Evolutionary conservation across 2,113 vertebrate genomes (phyloP).

Genomic region (Lagenorhynchus albirostris): DNA sequence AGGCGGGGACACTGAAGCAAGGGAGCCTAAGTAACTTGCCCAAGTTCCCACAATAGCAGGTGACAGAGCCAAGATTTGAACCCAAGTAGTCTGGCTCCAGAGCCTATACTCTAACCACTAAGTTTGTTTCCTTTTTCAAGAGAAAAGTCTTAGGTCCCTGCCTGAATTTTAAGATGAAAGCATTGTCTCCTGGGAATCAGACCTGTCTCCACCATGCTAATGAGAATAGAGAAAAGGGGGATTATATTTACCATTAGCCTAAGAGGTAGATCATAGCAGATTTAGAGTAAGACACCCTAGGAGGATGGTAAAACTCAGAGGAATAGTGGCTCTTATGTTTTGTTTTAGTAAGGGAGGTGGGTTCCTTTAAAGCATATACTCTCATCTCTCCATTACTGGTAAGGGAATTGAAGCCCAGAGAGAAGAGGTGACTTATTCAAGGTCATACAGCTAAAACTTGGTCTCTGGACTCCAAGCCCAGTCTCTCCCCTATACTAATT

Average conservation of each 20-base stretch:
- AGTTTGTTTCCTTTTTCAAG: conserved; percentile 27
- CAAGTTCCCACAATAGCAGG: not conserved
- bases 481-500: not conserved
- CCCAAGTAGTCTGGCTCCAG: not conserved
- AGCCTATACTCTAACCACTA: not conserved
- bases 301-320: not conserved
- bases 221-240: conserved; percentile 34
- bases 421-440: conserved; percentile 21
- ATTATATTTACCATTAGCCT: conserved; percentile 1
- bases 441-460: not conserved
- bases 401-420: conserved; percentile 4
- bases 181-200: not conserved
- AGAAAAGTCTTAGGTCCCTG: not conserved
- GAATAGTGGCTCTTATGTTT: not conserved
- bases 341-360: not conserved
- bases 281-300: not conserved
- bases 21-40: not conserved
- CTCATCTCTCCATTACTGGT: conserved; percentile 21
- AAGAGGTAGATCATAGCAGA: not conserved
- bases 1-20: conserved; percentile 11
- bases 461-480: conserved; percentile 7
- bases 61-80: conserved; percentile 33
- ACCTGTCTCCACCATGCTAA: not conserved
- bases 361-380: conserved; percentile 29
- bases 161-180: conserved; percentile 40